A percentile compares a stretch with the other conserved stretches of the same genome.
phyloP scores from a whole-genome alignment of 2,797 vertebrate species.

The Poecilia wingei region DNA sequence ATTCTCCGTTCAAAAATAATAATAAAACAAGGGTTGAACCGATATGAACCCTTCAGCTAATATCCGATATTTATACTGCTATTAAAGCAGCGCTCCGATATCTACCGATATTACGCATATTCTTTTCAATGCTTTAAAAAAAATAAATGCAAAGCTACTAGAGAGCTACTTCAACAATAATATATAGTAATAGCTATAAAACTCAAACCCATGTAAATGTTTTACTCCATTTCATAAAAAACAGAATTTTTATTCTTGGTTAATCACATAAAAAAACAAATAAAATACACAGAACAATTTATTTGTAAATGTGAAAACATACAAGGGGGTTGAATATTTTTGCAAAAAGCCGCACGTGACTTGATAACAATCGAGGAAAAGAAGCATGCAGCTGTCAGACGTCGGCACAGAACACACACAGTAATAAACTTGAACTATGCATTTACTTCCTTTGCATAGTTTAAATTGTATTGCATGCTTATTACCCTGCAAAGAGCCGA shows the following conservation, averaged over 20 bases:
- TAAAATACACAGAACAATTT: background rate
- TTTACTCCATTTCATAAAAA: background rate
- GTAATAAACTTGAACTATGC: background rate
- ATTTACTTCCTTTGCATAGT: background rate
- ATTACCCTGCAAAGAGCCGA: background rate
- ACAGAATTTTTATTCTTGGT: background rate
- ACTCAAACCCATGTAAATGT: background rate
- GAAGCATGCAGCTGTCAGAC: background rate
- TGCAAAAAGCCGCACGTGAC: background rate
- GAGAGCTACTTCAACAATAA: background rate
- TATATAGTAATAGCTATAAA: background rate
- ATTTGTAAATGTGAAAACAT: background rate
- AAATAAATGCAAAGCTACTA: background rate
- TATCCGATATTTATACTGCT: background rate
- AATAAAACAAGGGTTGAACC: background rate
- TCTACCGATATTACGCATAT: background rate
- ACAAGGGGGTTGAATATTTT: background rate
- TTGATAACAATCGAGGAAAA: background rate
- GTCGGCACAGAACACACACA: background rate
- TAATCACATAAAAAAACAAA: background rate
- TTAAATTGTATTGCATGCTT: background rate
- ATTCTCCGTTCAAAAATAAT: background rate
- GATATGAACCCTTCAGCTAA: background rate
- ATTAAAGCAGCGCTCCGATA: background rate
- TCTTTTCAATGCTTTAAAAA: background rate